Base-by-base conservation (phyloP, 2,113 vertebrate species). In the Procavia capensis region DNA sequence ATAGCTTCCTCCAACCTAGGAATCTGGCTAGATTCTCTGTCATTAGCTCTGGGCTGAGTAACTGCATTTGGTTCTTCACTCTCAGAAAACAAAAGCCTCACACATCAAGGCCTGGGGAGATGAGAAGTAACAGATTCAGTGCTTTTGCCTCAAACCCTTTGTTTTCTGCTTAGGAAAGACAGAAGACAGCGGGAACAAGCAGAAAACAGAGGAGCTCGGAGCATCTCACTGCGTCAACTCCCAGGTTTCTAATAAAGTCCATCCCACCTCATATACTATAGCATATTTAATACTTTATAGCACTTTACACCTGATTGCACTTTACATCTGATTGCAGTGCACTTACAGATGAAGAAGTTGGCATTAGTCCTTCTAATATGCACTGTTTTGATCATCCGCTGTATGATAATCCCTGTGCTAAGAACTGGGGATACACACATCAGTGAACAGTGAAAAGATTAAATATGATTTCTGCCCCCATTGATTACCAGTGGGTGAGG, bases 341-440 rank as follows among this genome's bases (percentile, higher is more conserved):
- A 9, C 11, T 17, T 14, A 31, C 3, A n/a, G 29, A 45, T 16
- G 29, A 41, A 61, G 68, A 68, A 78, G 10, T 1, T 10, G 50
- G 19, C n/a, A 88, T 0, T 63, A 17, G 4, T 3, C 2, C 27
- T 25, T 25, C 1, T 10, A 27, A 68, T 25, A 6, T 5, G 11
- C 11, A n/a, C 34, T 4, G 2, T 2, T 3, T 10, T 29, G 24
- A 22, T 22, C 16, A 2, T 19, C 22, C 45, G 63, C 70, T 9
- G 5, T 1, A 6, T 10, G 22, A 45, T 36, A 36, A 34, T 0
- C 20, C 16, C 16, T 10, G 6, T 36, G 84, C 45, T 34, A 0
- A 45, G 11, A 25, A 6, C 76, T 19, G 2, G 43, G 3, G 6
- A 50, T 16, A 4, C 6, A 1, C 41, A 2, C 6, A 1, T 54